Base-by-base conservation (phyloP, 64 coral and sea anemone species). In the Montipora sp. region DNA sequence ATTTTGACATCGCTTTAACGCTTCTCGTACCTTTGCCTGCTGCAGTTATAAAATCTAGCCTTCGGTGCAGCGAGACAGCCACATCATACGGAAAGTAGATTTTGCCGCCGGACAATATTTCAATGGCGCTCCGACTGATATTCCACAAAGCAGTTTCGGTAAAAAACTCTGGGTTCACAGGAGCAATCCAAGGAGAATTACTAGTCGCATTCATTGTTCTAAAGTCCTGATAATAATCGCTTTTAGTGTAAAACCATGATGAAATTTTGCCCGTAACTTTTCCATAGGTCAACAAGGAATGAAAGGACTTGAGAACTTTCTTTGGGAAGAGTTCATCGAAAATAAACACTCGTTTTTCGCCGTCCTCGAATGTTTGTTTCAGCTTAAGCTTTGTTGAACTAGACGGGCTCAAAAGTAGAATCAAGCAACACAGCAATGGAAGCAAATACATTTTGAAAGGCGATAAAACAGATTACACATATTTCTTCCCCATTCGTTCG, bases 41-140 rank as follows among this genome's bases (percentile, higher is more conserved):
- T 13, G 60, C 80, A 51, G 96, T 91, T 50, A 90, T 95, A 95
- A 98, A 98, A 80, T 98, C 96, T 15, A 94, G 66, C 60, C 96
- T 95, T 13, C 91, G 80, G 43, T 93, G 49, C 90, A 98, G 90
- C 9, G 96, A 91, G 43, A 95, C 59, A 78, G 71, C 77, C 53
- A 93, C 91, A 60, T 87, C 93, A 48, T 93, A 81, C 4, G 90
- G 83, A 48, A 83, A 77, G 75, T 95, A 98, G 3, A 75, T 14
- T 59, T 95, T 90, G 3, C 77, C 94, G 20, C 91, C 94, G 2
- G 90, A 89, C 1, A 98, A 8, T 15, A 87, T 19, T 88, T 77
- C 77, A 13, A 75, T 69, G 12, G 79, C 73, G 47, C 76, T 93
- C 13, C 53, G 66, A 24, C 86, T 75, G 22, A 77, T 51, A 51